Evolutionary conservation across 2,888 invertebrate genomes (phyloP), one percentile per base, ranked within the genome.

Genomic region (Branchipolynoe longqiensis): DNA sequence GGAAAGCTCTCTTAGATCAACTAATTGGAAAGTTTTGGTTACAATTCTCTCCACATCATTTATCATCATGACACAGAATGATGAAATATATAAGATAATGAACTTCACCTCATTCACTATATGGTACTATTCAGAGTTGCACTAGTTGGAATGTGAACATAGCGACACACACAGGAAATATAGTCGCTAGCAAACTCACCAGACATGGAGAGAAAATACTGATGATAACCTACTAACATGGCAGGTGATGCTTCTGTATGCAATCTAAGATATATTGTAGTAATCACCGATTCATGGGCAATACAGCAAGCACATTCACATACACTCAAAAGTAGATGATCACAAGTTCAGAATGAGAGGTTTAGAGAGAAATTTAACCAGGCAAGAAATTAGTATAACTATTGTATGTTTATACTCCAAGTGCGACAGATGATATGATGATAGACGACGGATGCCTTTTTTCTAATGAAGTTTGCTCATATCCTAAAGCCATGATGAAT

Each of bases 401-500:
- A 8, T 48, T 48, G 48, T 48, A 48, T 12, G 48, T 48, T 48
- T 48, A 48, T 58, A n/a, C 12, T 48, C 18, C 8, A 8, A 58
- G 22, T 62, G 31, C 12, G 62, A 36, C 18, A 18, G 18, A 14
- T 36, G 2, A 38, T 69, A 33, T 69, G 1, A 4, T 4, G 25
- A 31, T 62, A 62, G 28, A 62, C 1, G 14, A 69, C 18, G 69
- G 69, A 4, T 69, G 69, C 69, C 69, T 69, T 69, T 69, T 69
- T 69, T 69, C 69, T 69, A 69, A 69, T 69, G 69, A 69, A n/a
- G 12, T 33, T 69, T 69, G 69, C 69, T 69, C 69, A 69, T 69
- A 69, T 69, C 36, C 69, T 69, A 36, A 69, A 6, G 69, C 69
- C 69, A 69, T 69, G 69, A 69, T 69, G 38, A 36, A 18, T 14